Conservation (phyloP, 2,113 vertebrate genomes). For the Glaucidium brasilianum region DNA sequence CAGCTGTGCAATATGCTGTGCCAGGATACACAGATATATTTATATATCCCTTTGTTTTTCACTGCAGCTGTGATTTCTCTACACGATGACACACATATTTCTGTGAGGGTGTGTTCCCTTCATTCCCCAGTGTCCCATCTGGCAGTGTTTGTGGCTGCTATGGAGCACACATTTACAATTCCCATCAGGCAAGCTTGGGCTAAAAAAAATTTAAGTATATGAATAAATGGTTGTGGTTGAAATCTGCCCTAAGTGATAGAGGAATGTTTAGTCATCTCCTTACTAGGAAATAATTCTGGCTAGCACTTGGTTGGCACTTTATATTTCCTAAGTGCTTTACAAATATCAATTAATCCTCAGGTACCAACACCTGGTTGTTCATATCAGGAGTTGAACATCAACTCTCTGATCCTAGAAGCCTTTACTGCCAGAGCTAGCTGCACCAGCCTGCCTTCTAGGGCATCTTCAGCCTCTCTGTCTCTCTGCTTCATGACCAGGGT, state of each 20-base stretch:
- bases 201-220: constrained; percentile 22
- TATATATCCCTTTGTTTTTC: not conserved
- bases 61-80: constrained; percentile 11
- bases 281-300: constrained; percentile 34
- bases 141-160: not conserved
- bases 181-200: constrained; percentile 29
- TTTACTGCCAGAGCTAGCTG: not conserved
- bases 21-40: not conserved
- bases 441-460: not conserved
- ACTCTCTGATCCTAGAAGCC: not conserved
- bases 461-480: not conserved
- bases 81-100: not conserved
- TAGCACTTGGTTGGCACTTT: constrained; percentile 5
- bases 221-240: constrained; percentile 37
- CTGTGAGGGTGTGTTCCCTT: not conserved
- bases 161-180: constrained; percentile 36
- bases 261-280: constrained; percentile 38
- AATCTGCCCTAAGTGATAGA: constrained; percentile 15
- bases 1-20: not conserved
- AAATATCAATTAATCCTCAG: not conserved
- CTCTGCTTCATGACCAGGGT: not conserved
- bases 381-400: not conserved
- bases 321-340: not conserved
- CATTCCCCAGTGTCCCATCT: constrained; percentile 11
- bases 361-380: not conserved